phyloP scores from a whole-genome alignment of 2,797 vertebrate species.

The Pseudomugil tenellus region DNA sequence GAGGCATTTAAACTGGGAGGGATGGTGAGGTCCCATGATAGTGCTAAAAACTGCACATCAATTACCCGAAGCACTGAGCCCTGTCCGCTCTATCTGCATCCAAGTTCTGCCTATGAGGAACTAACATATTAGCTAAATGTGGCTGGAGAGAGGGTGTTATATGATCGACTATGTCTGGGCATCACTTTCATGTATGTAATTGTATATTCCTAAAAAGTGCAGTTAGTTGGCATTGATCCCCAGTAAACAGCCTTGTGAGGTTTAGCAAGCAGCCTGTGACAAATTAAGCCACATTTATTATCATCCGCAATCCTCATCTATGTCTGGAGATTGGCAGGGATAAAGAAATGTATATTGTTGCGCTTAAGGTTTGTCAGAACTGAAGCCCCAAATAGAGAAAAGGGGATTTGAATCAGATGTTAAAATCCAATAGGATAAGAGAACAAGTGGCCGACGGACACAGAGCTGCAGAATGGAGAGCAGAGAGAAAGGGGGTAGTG shows the following conservation, averaged over 20 bases:
- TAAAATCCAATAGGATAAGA: slow-evolving; percentile 59
- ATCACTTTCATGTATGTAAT: slow-evolving; percentile 32
- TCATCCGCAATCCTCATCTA: slow-evolving; percentile 71
- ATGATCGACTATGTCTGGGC: slow-evolving; percentile 9
- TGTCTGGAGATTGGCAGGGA: slow-evolving; percentile 64
- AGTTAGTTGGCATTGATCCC: slow-evolving; percentile 65
- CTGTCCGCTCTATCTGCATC: slow-evolving; percentile 67
- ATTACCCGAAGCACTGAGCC: slow-evolving; percentile 79
- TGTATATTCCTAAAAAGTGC: slow-evolving; percentile 53
- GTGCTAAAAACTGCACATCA: slow-evolving; percentile 79
- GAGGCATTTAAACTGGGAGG: slow-evolving; percentile 60
- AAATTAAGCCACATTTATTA: slow-evolving; percentile 74
- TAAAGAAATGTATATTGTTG: slow-evolving; percentile 74
- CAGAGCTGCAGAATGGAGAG: slow-evolving; percentile 23
- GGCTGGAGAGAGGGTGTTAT: slow-evolving; percentile 42
- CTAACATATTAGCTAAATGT: slow-evolving; percentile 51
- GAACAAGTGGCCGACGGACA: slow-evolving; percentile 17
- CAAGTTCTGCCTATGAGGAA: slow-evolving; percentile 50
- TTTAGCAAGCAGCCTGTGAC: slow-evolving; percentile 69
- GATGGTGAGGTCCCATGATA: slow-evolving; percentile 70
- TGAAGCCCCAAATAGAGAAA: slow-evolving; percentile 58
- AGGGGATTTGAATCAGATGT: slow-evolving; percentile 68
- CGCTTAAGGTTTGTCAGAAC: slow-evolving; percentile 69
- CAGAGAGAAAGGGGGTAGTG: slow-evolving; percentile 21
- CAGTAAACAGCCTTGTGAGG: slow-evolving; percentile 69